Percentiles rank a stretch among this genome's conserved stretches.
phyloP scores from a whole-genome alignment of 2,113 vertebrate species.

The Parus major region DNA sequence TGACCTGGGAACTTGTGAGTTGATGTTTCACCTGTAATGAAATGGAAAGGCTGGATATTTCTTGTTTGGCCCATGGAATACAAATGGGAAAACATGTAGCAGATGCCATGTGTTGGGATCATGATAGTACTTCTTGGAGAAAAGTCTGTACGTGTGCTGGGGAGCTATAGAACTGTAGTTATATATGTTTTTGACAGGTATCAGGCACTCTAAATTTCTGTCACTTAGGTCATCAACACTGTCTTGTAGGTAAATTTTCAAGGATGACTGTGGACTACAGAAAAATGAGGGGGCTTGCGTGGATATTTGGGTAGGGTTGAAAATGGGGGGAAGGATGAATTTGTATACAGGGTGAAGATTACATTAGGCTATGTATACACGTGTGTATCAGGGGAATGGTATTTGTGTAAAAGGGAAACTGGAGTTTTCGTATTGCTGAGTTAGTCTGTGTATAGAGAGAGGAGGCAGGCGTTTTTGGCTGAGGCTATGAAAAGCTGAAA shows the following conservation, averaged over 20 bases:
- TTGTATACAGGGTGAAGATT: neutral
- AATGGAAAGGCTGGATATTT: neutral
- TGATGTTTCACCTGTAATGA: neutral
- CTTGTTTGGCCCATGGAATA: neutral
- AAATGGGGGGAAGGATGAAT: neutral
- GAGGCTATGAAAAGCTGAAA: neutral
- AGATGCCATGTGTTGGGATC: neutral
- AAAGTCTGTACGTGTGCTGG: fast-evolving
- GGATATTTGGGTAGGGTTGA: neutral
- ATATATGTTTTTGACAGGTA: neutral
- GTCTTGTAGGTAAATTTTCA: neutral
- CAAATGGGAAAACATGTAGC: neutral
- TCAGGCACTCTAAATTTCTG: neutral
- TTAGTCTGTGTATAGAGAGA: neutral
- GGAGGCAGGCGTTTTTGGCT: neutral
- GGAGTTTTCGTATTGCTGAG: conserved; percentile 36
- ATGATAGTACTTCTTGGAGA: neutral
- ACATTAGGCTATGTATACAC: neutral
- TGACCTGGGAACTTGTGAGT: neutral
- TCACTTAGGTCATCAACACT: fast-evolving
- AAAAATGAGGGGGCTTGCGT: neutral
- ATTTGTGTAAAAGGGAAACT: conserved; percentile 45
- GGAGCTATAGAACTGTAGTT: neutral
- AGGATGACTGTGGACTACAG: neutral
- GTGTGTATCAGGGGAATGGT: conserved; percentile 10